phyloP scores from a whole-genome alignment of 2,113 vertebrate species.

The Cheilinus undulatus region DNA sequence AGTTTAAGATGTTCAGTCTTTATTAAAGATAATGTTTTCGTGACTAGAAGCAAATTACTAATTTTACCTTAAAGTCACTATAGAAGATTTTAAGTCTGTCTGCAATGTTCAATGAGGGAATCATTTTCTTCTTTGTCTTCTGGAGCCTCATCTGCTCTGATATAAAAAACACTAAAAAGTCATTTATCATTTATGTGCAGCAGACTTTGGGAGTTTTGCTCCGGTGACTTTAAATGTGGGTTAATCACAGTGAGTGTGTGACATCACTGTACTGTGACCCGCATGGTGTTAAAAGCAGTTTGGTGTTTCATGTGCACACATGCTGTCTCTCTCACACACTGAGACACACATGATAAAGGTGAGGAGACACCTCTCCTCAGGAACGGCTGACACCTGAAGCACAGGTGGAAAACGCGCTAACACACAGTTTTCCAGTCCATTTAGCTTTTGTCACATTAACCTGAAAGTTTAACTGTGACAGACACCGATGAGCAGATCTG shows the following conservation, averaged over 20 bases:
- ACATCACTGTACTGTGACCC: slow-evolving; percentile 11
- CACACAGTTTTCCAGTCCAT: slow-evolving; percentile 37
- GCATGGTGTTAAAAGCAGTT: slow-evolving; percentile 64
- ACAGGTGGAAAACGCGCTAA: slow-evolving; percentile 29
- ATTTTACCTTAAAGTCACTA: too few relatives aligned
- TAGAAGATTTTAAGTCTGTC: neutral
- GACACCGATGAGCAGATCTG: neutral
- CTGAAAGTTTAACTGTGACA: slow-evolving; percentile 17
- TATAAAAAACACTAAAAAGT: slow-evolving; percentile 6
- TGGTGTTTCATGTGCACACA: slow-evolving; percentile 32
- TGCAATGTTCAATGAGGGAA: neutral
- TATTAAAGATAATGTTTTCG: too few relatives aligned
- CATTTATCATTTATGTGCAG: slow-evolving; percentile 39
- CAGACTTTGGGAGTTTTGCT: slow-evolving; percentile 38
- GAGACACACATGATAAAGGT: slow-evolving; percentile 8
- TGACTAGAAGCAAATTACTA: too few relatives aligned
- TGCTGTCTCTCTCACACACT: neutral
- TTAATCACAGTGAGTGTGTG: slow-evolving; percentile 2
- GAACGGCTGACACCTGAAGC: slow-evolving; percentile 35
- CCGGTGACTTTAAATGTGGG: slow-evolving; percentile 21
- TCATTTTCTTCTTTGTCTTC: neutral
- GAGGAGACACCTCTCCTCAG: slow-evolving; percentile 35
- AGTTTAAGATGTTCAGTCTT: too few relatives aligned
- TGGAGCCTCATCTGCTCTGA: slow-evolving; percentile 33
- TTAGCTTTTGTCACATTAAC: slow-evolving; percentile 47